phyloP scores from a whole-genome alignment of 2,888 invertebrate species.

The Osmoderma eremita region DNA sequence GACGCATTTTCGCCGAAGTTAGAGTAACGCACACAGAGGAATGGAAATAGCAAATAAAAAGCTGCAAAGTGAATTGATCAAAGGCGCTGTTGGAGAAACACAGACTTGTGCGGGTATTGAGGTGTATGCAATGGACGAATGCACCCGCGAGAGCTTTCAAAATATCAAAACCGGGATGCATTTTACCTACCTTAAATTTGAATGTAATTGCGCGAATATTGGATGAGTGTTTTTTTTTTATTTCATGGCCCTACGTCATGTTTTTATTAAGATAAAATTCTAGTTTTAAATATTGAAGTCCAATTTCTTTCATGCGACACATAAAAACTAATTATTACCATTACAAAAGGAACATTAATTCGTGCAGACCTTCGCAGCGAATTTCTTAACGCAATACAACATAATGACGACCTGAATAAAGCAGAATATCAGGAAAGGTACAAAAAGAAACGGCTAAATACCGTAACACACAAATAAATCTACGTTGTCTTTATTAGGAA shows the following conservation, averaged over 20 bases:
- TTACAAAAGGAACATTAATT: background rate
- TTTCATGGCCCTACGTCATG: no score
- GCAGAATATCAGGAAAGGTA: background rate
- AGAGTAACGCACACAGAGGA: constrained; percentile 18
- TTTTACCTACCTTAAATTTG: constrained; percentile 57
- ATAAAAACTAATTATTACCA: constrained; percentile 6
- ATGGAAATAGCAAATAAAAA: constrained; percentile 46
- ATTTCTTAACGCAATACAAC: background rate
- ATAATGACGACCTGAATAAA: constrained; percentile 8
- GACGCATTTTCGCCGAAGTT: constrained; percentile 26
- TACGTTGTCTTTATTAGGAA: constrained; percentile 41
- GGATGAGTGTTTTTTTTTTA: constrained; percentile 46
- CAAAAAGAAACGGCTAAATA: constrained; percentile 11
- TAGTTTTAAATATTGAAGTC: no score
- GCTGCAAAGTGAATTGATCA: constrained; percentile 58
- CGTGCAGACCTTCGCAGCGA: background rate
- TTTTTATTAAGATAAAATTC: no score
- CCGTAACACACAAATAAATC: constrained; percentile 32
- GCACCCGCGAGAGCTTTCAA: constrained; percentile 59
- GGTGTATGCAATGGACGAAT: constrained; percentile 60
- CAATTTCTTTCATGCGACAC: no score
- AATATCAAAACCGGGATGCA: constrained; percentile 55
- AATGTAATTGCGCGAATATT: constrained; percentile 59
- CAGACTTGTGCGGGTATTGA: constrained; percentile 62
- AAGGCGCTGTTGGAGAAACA: constrained; percentile 60